Base-by-base conservation (phyloP, 2,113 vertebrate species). In the Poeciliopsis retropinna region DNA sequence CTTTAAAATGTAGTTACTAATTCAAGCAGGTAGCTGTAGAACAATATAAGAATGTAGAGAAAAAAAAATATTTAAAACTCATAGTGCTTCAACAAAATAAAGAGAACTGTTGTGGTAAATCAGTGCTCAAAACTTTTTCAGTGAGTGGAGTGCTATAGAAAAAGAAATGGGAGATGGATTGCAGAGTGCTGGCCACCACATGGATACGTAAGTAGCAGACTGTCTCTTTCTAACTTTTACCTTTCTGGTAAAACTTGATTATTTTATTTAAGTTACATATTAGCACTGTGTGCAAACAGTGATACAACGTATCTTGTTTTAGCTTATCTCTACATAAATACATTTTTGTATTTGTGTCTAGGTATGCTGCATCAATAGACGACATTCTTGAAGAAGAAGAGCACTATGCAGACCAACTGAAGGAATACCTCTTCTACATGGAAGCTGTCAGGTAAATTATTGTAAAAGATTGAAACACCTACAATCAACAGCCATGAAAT, bases 131-230 rank as follows among this genome's bases (percentile, higher is more conserved):
- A 25, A 65, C 28, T 75, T 31, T 57, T 82, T 1, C 80, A 97
- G 97, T 91, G 97, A 98, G 83, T 98, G 97, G 97, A 98, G 96
- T 64, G 97, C 96, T 29, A 97, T 98, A 90, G 97, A 98, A 76
- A 97, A 96, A 80, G 97, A 98, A 91, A 98, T 98, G 97, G 97
- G 97, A 72, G 97, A 98, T 60, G 97, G 97, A 30, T 91, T 98
- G n/a, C 97, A 98, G 94, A 98, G 97, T 88, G 97, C 97, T 69
- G 97, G 97, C 39, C 97, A 97, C 90, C 97, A 98, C 91, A 98
- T 98, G 97, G 97, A 98, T 78, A 96, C 97, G 97, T 98, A 91
- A 95, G 97, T 94, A 87, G 61, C 12, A 29, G 14, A 68, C 31
- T 30, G 22, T 1, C 2, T 10, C 51, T 57, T 2, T 22, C 51